Evolutionary conservation across 2,797 vertebrate species (phyloP).

Genomic region (Enteromius paludinosus): DNA sequence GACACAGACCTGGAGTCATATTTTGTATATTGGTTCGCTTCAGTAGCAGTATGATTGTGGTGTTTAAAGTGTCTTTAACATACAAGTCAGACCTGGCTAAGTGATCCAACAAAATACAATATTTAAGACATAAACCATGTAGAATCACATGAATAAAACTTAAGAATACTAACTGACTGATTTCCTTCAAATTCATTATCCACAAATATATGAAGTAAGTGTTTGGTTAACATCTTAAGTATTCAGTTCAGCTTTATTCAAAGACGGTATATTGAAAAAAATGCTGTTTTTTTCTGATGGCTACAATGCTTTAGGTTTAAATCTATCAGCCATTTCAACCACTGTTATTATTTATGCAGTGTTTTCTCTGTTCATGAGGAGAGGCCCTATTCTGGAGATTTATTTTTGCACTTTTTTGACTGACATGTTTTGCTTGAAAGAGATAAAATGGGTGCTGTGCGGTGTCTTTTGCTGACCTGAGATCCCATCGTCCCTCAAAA

Average conservation of each 20-base stretch:
- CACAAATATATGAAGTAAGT: background rate
- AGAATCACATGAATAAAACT: background rate
- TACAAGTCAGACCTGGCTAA: background rate
- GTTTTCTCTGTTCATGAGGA: background rate
- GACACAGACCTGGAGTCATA: background rate
- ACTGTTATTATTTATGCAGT: background rate
- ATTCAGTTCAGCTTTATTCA: background rate
- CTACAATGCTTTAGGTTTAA: background rate
- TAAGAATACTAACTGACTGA: background rate
- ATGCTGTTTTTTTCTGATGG: background rate
- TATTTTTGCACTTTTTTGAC: conserved; percentile 24
- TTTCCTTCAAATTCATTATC: background rate
- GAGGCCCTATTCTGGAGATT: background rate
- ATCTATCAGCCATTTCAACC: background rate
- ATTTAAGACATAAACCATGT: background rate
- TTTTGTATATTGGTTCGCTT: background rate
- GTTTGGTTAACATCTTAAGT: background rate
- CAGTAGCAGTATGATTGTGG: background rate
- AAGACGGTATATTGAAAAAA: too few relatives aligned
- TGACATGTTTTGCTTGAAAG: conserved; percentile 34
- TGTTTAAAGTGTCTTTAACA: background rate
- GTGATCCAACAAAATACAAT: background rate
- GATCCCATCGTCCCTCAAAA: conserved; percentile 22
- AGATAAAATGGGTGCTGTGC: conserved; percentile 27
- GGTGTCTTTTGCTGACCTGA: conserved; percentile 38